Evolutionary conservation across 2,888 invertebrate genomes (phyloP), one percentile per base, ranked within the genome.

Genomic region (Ferrisia virgata): DNA sequence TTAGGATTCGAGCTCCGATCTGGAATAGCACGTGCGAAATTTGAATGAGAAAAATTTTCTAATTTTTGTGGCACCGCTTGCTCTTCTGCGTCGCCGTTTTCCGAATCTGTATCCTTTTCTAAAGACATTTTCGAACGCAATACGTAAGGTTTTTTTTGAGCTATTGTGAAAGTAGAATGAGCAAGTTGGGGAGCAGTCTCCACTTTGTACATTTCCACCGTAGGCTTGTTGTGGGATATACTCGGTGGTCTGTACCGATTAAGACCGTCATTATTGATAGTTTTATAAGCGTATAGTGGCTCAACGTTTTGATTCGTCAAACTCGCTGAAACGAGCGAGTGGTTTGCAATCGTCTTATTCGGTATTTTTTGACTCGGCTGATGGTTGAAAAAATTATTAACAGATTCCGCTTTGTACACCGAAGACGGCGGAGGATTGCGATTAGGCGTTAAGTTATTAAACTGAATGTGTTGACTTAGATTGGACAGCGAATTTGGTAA

Each of bases 401-500:
- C 80, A 5, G 80, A n/a, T 33, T 80, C 80, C 25, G 80, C 22
- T 31, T 80, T 80, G n/a, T n/a, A 33, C 8, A 18, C 31, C 31
- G 58, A 25, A 15, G 69, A 72, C 31, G 83, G 43, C 72, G 83
- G 83, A 69, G 83, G 83, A 69, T 40, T 76, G 15, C 83, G 83
- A 31, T 83, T 83, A 22, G 83, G n/a, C 47, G 83, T 22, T 76
- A 72, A 43, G n/a, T 40, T 40, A 72, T 22, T 83, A 72, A 47
- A 83, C 5, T 72, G 43, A 43, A n/a, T n/a, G 69, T 83, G 76
- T 76, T 83, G 83, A 83, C 83, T 83, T 83, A 83, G 83, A 83
- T 83, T 83, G 25, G 83, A 76, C 25, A 83, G 18, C 69, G 83
- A 72, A 83, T 76, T 83, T 83, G 83, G 83, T 83, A 83, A 83